Evolutionary conservation across 2,888 invertebrate genomes (phyloP).

Genomic region (Dynastes tityus): DNA sequence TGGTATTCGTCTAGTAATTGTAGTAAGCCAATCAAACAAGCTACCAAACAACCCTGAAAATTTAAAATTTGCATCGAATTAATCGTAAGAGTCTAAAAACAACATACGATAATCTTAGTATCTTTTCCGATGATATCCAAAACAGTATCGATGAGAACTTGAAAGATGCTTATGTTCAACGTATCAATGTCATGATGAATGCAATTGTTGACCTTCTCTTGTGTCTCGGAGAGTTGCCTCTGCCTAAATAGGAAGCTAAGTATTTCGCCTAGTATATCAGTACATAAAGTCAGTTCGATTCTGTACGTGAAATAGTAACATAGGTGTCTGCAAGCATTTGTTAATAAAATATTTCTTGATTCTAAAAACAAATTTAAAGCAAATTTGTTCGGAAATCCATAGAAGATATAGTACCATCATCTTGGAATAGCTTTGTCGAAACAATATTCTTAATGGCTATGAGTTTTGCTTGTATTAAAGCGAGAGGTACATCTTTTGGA

Average conservation of each 20-base stretch:
- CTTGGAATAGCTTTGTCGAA: constrained; percentile 81
- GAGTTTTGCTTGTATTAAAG: constrained; percentile 86
- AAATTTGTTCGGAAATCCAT: neutral
- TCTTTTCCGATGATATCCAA: constrained; percentile 85
- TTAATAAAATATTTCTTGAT: constrained; percentile 87
- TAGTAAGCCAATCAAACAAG: constrained; percentile 88
- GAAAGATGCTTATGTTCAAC: constrained; percentile 84
- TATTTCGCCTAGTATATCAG: constrained; percentile 90
- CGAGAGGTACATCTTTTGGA: constrained; percentile 80
- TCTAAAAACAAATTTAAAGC: constrained; percentile 72
- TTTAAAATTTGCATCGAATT: neutral
- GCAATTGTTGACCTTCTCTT: constrained; percentile 76
- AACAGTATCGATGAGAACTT: constrained; percentile 89
- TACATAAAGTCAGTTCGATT: constrained; percentile 87
- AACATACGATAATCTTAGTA: constrained; percentile 62
- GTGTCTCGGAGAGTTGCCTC: constrained; percentile 69
- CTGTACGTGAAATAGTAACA: constrained; percentile 86
- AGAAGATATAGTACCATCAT: constrained; percentile 72
- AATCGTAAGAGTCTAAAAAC: neutral
- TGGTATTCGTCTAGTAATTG: constrained; percentile 91
- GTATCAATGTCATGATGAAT: constrained; percentile 88
- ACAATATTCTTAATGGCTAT: constrained; percentile 88
- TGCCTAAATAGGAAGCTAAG: constrained; percentile 78
- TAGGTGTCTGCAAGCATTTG: constrained; percentile 89
- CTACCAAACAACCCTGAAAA: constrained; percentile 86